Evolutionary conservation across 1,140 invertebrate genomes (phyloP), one percentile per base, ranked within the genome.

Genomic region (Lordiphosa collinella): DNA sequence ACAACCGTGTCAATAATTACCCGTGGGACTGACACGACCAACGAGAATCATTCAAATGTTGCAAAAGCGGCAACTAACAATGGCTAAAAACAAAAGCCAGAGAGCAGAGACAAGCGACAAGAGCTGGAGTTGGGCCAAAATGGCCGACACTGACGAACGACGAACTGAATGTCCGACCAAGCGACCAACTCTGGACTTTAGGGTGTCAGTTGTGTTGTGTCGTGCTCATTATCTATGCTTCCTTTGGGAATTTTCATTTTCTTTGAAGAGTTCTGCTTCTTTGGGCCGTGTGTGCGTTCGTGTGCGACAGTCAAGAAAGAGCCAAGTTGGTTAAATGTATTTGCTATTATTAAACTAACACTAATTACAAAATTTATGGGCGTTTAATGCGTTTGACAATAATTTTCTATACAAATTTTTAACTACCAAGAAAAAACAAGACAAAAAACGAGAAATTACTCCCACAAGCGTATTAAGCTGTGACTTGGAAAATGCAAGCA

Each of bases 1-100:
- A 87, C 79, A 87, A 87, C 85, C 85, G 85, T 87, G 85, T 87
- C 85, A 87, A 87, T 87, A 87, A 87, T 87, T 87, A 87, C 85
- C 85, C 85, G 84, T 87, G 85, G 85, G 85, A 87, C 85, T 84
- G 79, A 85, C 78, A 84, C 78, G 79, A 84, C 78, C 78, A 84
- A 85, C 78, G 78, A 84, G 78, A 84, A 84, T 84, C 78, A 84
- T 84, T 84, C 78, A 84, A 84, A 84, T 84, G 78, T 84, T 84
- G 78, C 78, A 84, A 84, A 84, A 72, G 64, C 79, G 59, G 67
- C 51, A 49, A 67, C 70, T 71, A 82, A 84, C 76, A 82, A 82
- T 82, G 76, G 76, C 76, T 82, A 76, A 84, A 80, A 82, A 84
- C 78, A 82, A 82, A 84, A 82, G 72, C 78, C 43, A 29, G 22